These are phyloP conservation scores for Lasioglossum calceatum DNA, from an alignment of 2,888 invertebrate species.

Conservation along the genomic window DNA sequence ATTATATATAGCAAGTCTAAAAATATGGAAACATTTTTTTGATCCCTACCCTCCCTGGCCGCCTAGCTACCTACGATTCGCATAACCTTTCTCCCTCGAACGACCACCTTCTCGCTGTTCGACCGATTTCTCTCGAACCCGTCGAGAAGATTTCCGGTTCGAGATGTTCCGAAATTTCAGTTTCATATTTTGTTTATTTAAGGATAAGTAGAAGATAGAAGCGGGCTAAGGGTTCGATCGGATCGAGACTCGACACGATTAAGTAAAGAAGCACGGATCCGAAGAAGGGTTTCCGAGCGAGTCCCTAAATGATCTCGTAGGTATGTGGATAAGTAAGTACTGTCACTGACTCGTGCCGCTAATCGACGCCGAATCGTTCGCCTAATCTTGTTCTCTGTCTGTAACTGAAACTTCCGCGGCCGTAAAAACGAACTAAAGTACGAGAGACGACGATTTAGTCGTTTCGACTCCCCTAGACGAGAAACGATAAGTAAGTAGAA, in stretches of 20 bases:
- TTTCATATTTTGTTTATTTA: not conserved
- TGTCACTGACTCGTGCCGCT: conserved; percentile 1
- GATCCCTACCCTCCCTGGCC: not conserved
- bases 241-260: conserved; percentile 19
- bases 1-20: conserved; percentile 62
- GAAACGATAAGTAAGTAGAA: conserved; percentile 16
- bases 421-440: not conserved
- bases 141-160: conserved; percentile 11
- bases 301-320: conserved; percentile 28
- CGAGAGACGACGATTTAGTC: not conserved
- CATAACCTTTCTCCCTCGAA: conserved; percentile 2
- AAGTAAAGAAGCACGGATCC: conserved; percentile 29
- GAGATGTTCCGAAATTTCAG: not conserved
- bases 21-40: conserved; percentile 64
- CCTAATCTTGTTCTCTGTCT: not conserved
- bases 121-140: conserved; percentile 6
- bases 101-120: conserved; percentile 16
- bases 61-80: not conserved
- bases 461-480: not conserved
- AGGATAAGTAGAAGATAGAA: conserved; percentile 12
- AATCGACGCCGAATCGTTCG: not conserved
- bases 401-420: not conserved
- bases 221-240: not conserved
- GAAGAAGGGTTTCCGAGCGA: conserved; percentile 8
- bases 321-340: conserved; percentile 48